phyloP scores from a whole-genome alignment of 1,140 invertebrate genomes.

The Holotrichia oblita region DNA sequence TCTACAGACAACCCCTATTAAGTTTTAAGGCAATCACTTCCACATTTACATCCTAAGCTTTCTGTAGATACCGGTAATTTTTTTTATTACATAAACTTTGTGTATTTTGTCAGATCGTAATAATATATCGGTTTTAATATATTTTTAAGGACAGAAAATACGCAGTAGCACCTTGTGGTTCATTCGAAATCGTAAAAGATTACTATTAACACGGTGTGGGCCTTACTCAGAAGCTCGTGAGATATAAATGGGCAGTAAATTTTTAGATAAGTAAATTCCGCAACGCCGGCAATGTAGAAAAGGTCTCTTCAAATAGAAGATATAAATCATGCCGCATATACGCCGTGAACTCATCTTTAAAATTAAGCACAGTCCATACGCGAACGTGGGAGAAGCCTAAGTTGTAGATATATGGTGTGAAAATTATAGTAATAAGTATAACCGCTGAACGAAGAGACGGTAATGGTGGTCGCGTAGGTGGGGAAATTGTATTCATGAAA shows the following conservation, averaged over 20 bases:
- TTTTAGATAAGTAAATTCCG: conserved; percentile 18
- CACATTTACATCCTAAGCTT: neutral
- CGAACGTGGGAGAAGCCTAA: conserved; percentile 24
- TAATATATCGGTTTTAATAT: too few relatives aligned
- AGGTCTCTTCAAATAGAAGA: conserved; percentile 22
- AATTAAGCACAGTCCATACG: conserved; percentile 24
- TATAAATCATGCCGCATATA: conserved; percentile 19
- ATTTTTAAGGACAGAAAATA: too few relatives aligned
- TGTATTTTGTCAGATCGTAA: too few relatives aligned
- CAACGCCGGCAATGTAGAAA: neutral
- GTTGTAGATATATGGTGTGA: conserved; percentile 47
- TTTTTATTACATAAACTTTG: too few relatives aligned
- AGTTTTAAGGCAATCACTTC: too few relatives aligned
- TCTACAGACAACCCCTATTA: too few relatives aligned
- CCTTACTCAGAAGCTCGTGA: neutral
- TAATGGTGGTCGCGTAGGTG: conserved; percentile 43
- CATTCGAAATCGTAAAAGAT: too few relatives aligned
- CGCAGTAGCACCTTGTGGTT: too few relatives aligned
- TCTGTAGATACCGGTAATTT: neutral
- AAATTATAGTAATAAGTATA: conserved; percentile 49
- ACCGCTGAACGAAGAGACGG: conserved; percentile 40
- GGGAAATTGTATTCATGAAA: conserved; percentile 45
- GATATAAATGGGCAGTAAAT: conserved; percentile 5
- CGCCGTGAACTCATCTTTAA: conserved; percentile 14
- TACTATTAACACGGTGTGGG: too few relatives aligned